Conservation (phyloP, 1,140 invertebrate species). For the Caenorhabditis tropicalis region DNA sequence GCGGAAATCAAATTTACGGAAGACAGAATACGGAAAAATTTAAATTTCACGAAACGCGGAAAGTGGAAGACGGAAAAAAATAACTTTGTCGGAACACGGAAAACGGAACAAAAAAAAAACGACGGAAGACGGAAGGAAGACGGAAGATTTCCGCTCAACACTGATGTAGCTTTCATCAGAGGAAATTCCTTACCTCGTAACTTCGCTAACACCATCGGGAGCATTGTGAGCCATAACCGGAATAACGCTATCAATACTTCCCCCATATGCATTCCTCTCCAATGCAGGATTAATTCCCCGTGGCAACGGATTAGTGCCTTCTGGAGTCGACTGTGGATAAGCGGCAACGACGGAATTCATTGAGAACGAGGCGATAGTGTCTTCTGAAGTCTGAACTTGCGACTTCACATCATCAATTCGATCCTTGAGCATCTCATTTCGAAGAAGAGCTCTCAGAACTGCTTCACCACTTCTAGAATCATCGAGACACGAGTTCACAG, state of each 20-base stretch:
- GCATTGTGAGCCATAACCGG: not conserved
- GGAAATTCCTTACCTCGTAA: not conserved
- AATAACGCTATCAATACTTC: not conserved
- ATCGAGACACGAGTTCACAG: constrained; percentile 49
- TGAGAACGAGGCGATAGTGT: constrained; percentile 14
- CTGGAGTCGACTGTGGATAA: not conserved
- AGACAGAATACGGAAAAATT: no score
- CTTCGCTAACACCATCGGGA: not conserved
- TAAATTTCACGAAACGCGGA: no score
- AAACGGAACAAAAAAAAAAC: not conserved
- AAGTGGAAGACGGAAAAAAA: no score
- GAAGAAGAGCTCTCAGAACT: constrained; percentile 65
- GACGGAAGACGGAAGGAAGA: no score
- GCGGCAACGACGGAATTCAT: not conserved
- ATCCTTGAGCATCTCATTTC: constrained; percentile 69
- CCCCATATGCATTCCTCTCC: not conserved
- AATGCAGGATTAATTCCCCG: not conserved
- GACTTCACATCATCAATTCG: constrained; percentile 70
- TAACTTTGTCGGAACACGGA: not conserved
- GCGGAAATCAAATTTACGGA: no score
- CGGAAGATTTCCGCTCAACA: no score
- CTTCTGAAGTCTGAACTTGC: constrained; percentile 50
- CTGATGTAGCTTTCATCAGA: no score
- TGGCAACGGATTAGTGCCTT: not conserved
- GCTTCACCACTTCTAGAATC: constrained; percentile 64